Evolutionary conservation across 2,888 invertebrate species (phyloP).

Genomic region (Caenorhabditis imperialis): DNA sequence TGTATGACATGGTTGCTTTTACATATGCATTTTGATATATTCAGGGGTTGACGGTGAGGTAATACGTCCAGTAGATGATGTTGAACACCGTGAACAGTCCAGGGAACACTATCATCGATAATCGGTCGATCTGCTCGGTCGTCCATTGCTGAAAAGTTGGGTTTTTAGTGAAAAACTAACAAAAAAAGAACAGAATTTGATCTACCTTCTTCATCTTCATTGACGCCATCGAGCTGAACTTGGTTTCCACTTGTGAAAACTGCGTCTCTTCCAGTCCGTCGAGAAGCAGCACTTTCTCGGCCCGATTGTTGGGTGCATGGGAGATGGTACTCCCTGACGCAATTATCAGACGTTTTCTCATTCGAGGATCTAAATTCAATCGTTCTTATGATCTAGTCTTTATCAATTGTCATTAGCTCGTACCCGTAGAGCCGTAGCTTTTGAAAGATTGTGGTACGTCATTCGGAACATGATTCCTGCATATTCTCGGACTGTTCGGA

Average conservation of each 20-base stretch:
- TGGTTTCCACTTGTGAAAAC: constrained; percentile 57
- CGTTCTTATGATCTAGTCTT: not conserved
- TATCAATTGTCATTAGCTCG: not conserved
- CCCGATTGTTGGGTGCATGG: constrained; percentile 44
- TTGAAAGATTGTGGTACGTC: constrained; percentile 62
- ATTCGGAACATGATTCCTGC: constrained; percentile 64
- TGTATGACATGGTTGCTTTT: constrained; percentile 32
- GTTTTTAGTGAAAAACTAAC: too few species aligned
- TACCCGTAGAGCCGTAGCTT: constrained; percentile 63
- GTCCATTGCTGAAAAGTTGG: constrained; percentile 51
- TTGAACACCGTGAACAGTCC: constrained; percentile 73
- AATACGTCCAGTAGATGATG: constrained; percentile 77
- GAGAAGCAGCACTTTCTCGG: constrained; percentile 61
- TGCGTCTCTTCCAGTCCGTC: constrained; percentile 61
- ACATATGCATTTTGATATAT: constrained; percentile 21
- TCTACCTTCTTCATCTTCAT: constrained; percentile 47
- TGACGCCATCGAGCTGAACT: constrained; percentile 43
- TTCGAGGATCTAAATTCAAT: constrained; percentile 53
- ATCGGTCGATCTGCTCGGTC: constrained; percentile 69
- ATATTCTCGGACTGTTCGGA: constrained; percentile 63
- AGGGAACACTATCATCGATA: constrained; percentile 70
- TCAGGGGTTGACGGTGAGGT: constrained; percentile 63
- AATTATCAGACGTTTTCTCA: constrained; percentile 60
- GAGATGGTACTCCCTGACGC: constrained; percentile 39
- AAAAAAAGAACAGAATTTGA: too few species aligned